Evolutionary conservation across 1,140 invertebrate species (phyloP).

Genomic region (Bombus pascuorum): DNA sequence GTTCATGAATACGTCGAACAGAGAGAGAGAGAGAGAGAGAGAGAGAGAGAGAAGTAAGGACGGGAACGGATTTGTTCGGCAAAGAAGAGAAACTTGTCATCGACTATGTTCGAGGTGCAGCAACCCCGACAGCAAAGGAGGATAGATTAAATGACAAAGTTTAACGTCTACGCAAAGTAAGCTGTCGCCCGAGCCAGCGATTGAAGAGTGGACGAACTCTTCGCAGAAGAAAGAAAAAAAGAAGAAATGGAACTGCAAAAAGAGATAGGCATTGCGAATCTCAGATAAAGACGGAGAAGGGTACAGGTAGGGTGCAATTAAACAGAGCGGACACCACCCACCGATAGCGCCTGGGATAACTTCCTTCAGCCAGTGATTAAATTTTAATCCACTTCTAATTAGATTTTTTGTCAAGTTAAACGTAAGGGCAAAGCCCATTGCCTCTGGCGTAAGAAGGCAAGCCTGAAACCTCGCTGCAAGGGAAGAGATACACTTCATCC

Average conservation of each 20-base stretch:
- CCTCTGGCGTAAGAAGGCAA: constrained; percentile 32
- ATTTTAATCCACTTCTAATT: constrained; percentile 80
- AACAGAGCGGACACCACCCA: constrained; percentile 73
- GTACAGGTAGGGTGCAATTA: constrained; percentile 68
- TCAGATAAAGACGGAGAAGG: constrained; percentile 35
- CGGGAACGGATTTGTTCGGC: background rate
- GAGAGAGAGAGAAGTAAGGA: background rate
- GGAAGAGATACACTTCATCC: constrained; percentile 1
- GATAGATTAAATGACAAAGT: constrained; percentile 66
- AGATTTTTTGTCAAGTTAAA: constrained; percentile 72
- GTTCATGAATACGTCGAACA: background rate
- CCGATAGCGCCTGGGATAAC: constrained; percentile 70
- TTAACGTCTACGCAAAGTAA: constrained; percentile 72
- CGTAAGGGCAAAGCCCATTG: constrained; percentile 54
- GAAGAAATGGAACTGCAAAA: background rate
- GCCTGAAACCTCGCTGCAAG: constrained; percentile 12
- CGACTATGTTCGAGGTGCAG: constrained; percentile 15
- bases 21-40: background rate
- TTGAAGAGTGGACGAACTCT: constrained; percentile 33
- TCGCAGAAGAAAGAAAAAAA: constrained; percentile 10
- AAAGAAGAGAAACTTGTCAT: constrained; percentile 33
- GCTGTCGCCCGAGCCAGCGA: constrained; percentile 51
- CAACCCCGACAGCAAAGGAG: background rate
- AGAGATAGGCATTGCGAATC: constrained; percentile 30
- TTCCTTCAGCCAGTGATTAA: constrained; percentile 77